phyloP scores from a whole-genome alignment of 2,888 invertebrate genomes.

The Allolobophora icterica region DNA sequence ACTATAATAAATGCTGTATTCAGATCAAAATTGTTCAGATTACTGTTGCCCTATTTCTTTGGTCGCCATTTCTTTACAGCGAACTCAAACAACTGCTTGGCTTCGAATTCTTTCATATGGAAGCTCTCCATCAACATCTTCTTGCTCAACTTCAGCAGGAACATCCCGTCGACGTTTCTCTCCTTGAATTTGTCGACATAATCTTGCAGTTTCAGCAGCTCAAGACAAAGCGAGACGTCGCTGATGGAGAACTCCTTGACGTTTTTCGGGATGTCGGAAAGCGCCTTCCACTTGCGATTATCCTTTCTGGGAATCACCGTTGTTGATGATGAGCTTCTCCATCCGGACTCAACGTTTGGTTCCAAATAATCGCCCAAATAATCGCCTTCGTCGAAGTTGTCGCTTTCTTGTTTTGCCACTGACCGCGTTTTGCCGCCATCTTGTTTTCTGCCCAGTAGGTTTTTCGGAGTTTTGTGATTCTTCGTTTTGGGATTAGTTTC shows the following conservation, averaged over 20 bases:
- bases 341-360: not conserved
- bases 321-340: too few relatives aligned
- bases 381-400: not conserved
- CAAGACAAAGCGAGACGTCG: not conserved
- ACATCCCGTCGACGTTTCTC: not conserved
- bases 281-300: not conserved
- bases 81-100: not conserved
- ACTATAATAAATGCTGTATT: too few relatives aligned
- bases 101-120: not conserved
- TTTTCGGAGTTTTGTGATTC: not conserved
- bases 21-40: too few relatives aligned
- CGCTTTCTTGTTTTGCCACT: too few relatives aligned
- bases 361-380: not conserved
- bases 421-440: not conserved
- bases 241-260: not conserved
- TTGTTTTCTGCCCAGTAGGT: not conserved
- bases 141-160: not conserved
- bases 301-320: not conserved
- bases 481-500: too few relatives aligned
- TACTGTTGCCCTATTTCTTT: not conserved
- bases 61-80: slow-evolving; percentile 13
- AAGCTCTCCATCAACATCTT: not conserved
- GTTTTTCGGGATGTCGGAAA: not conserved
- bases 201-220: not conserved
- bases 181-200: not conserved